These are phyloP conservation scores for Ophraella communa DNA, from an alignment of 2,888 invertebrate genomes.

Conservation along the genomic window DNA sequence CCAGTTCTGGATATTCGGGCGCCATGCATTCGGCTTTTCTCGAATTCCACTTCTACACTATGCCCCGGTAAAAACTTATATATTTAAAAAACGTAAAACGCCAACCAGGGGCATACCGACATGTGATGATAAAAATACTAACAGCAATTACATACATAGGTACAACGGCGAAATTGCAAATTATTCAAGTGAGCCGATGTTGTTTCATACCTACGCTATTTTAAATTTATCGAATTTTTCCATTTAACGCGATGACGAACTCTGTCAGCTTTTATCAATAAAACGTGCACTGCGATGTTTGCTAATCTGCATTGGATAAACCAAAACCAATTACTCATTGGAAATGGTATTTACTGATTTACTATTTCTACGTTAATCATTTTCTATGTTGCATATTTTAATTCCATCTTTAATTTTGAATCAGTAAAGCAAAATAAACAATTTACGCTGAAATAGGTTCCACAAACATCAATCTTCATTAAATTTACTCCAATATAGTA, in stretches of 20 bases:
- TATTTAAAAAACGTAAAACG: neutral
- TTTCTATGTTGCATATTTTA: neutral
- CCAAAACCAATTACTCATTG: neutral
- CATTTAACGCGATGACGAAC: neutral
- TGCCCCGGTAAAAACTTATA: neutral
- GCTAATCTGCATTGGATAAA: neutral
- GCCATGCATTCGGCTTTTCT: neutral
- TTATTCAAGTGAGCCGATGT: neutral
- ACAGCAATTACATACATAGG: too few species aligned
- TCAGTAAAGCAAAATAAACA: neutral
- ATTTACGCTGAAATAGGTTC: neutral
- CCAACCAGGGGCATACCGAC: neutral
- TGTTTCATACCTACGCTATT: neutral
- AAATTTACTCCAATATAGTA: too few species aligned
- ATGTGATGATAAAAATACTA: too few species aligned
- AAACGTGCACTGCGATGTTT: neutral
- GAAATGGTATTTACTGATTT: neutral
- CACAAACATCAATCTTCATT: too few species aligned
- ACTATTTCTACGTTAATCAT: neutral
- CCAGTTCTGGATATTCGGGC: slow-evolving; percentile 1
- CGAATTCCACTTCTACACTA: neutral
- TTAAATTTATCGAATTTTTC: neutral
- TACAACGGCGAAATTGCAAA: neutral
- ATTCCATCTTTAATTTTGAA: neutral
- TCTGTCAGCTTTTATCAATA: neutral